phyloP scores from a whole-genome alignment of 2,113 vertebrate species.

The Dryoscopus gambensis region DNA sequence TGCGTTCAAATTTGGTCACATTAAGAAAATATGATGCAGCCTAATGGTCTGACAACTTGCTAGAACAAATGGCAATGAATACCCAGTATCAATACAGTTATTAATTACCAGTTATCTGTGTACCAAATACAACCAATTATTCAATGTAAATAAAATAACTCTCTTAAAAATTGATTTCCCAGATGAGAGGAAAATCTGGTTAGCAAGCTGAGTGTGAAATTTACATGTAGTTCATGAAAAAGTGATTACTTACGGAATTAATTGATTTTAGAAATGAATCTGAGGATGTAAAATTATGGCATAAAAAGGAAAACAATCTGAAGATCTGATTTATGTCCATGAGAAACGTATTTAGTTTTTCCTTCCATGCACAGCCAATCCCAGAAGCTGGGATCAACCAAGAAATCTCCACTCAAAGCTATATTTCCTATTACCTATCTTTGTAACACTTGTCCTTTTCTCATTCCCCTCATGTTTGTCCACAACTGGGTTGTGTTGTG shows the following conservation, averaged over 20 bases:
- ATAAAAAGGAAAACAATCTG: background rate
- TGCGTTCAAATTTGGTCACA: background rate
- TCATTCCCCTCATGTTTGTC: background rate
- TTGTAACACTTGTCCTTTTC: background rate
- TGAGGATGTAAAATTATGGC: background rate
- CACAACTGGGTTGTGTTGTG: background rate
- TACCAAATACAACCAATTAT: constrained; percentile 33
- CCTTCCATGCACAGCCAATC: background rate
- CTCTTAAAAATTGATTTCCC: constrained; percentile 62
- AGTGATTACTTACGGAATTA: constrained; percentile 60
- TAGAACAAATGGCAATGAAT: background rate
- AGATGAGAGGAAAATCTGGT: constrained; percentile 60
- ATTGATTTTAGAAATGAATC: constrained; percentile 53
- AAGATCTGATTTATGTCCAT: background rate
- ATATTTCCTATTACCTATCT: background rate
- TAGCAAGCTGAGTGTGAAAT: constrained; percentile 64
- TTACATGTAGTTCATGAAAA: constrained; percentile 57
- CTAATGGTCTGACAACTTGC: background rate
- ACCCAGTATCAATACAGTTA: constrained; percentile 1
- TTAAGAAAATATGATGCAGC: background rate
- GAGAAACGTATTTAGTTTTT: background rate
- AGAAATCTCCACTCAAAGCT: background rate
- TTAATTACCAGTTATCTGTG: constrained; percentile 23
- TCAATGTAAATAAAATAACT: constrained; percentile 55
- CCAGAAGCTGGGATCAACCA: background rate